Conservation (phyloP, 2,888 invertebrate species). For the Slavum lentiscoides region DNA sequence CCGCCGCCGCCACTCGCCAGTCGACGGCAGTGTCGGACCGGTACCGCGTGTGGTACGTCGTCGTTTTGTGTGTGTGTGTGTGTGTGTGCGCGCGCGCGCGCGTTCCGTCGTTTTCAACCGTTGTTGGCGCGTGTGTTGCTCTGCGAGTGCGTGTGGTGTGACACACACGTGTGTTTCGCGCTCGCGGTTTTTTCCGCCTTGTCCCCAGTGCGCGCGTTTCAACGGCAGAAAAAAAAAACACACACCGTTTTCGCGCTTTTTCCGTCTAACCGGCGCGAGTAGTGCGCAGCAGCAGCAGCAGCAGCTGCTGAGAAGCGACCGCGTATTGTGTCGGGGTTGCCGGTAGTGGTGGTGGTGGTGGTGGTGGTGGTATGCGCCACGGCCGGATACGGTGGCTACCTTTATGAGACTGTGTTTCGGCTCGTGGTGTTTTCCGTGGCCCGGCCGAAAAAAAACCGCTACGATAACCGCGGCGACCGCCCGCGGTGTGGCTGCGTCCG, state of each 20-base stretch:
- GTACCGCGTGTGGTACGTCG: conserved; percentile 39
- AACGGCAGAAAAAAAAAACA: too few relatives aligned
- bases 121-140: too few relatives aligned
- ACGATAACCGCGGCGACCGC: conserved; percentile 17
- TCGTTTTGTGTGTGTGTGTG: too few relatives aligned
- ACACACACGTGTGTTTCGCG: too few relatives aligned
- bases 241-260: too few relatives aligned
- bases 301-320: too few relatives aligned
- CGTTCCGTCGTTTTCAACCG: not conserved
- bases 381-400: conserved; percentile 33
- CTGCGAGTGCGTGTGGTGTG: too few relatives aligned
- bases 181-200: not conserved
- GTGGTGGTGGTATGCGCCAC: conserved; percentile 32
- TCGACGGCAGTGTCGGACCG: conserved; percentile 38
- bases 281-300: too few relatives aligned
- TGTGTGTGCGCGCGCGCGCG: not conserved
- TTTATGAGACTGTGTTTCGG: conserved; percentile 53
- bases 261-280: too few relatives aligned
- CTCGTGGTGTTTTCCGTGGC: conserved; percentile 50
- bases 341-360: too few relatives aligned
- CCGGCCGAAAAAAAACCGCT: conserved; percentile 36
- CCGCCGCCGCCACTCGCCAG: not conserved
- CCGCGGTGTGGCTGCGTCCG: not conserved
- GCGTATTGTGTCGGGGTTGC: too few relatives aligned
- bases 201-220: too few relatives aligned